Conservation (phyloP, 2,113 vertebrate genomes). For the Athene cunicularia region DNA sequence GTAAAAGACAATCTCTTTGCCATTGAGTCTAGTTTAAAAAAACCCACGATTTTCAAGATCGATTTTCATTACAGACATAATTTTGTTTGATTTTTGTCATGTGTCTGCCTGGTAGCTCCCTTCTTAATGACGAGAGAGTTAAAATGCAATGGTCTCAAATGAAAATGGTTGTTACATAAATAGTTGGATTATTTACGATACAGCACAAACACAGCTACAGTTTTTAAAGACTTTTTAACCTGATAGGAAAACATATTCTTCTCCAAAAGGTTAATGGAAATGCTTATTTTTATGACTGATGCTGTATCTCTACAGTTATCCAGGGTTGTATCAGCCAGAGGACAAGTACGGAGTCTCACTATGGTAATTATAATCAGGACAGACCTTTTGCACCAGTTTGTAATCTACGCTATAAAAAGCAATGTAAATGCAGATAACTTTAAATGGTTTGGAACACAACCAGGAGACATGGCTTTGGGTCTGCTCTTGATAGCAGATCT, state of each 20-base stretch:
- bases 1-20: not conserved
- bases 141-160: not conserved
- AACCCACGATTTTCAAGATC: not conserved
- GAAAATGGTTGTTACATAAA: slow-evolving; percentile 19
- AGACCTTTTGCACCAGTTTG: slow-evolving; percentile 99
- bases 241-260: slow-evolving; percentile 61
- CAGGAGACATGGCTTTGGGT: slow-evolving; percentile 99
- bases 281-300: not conserved
- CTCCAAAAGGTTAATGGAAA: slow-evolving; percentile 60
- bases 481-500: slow-evolving; percentile 98
- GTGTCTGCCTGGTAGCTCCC: slow-evolving; percentile 1
- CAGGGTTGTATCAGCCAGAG: slow-evolving; percentile 81
- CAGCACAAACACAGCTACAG: slow-evolving; percentile 64
- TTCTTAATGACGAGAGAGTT: not conserved
- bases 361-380: slow-evolving; percentile 99
- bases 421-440: slow-evolving; percentile 99
- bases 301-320: not conserved
- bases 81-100: not conserved
- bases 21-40: not conserved
- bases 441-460: slow-evolving; percentile 98
- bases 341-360: slow-evolving; percentile 96
- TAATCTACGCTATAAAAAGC: slow-evolving; percentile 99
- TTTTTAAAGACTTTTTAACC: slow-evolving; percentile 54
- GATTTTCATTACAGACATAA: not conserved
- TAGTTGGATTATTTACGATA: slow-evolving; percentile 53